Evolutionary conservation across 2,797 vertebrate species (phyloP).

Genomic region (Crypturellus tataupa): DNA sequence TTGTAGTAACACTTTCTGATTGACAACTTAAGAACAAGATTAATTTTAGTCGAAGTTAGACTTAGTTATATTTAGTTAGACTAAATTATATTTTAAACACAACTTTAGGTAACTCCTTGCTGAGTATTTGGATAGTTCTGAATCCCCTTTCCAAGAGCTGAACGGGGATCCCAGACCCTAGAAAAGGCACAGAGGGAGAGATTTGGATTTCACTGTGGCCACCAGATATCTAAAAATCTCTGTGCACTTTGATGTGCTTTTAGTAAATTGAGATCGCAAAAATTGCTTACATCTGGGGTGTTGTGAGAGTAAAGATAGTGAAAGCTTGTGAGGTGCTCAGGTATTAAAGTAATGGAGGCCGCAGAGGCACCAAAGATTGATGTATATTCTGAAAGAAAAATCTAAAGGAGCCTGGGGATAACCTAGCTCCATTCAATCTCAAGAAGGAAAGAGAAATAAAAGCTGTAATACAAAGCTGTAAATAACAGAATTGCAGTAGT

Average conservation of each 20-base stretch:
- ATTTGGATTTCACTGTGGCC: not conserved
- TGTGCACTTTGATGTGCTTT: not conserved
- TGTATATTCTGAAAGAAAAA: slow-evolving; percentile 20
- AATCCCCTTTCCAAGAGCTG: not conserved
- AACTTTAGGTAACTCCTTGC: not conserved
- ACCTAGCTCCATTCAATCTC: not conserved
- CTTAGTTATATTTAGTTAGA: not conserved
- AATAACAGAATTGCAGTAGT: slow-evolving; percentile 40
- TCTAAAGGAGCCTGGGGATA: not conserved
- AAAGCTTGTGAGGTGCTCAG: not conserved
- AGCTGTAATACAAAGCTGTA: slow-evolving; percentile 47
- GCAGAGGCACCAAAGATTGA: not conserved
- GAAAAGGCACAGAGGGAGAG: not conserved
- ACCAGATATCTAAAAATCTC: not conserved
- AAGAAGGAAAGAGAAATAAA: slow-evolving; percentile 26
- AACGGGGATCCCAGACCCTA: not conserved
- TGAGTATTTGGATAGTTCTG: not conserved
- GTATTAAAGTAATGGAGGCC: not conserved
- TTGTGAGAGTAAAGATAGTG: not conserved
- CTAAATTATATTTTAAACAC: not conserved
- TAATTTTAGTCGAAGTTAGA: not conserved
- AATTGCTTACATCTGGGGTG: not conserved
- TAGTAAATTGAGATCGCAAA: not conserved
- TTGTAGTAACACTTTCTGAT: not conserved
- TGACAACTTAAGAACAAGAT: not conserved